Base-by-base conservation (phyloP, 2,797 vertebrate species). In the Denticeps clupeoides region DNA sequence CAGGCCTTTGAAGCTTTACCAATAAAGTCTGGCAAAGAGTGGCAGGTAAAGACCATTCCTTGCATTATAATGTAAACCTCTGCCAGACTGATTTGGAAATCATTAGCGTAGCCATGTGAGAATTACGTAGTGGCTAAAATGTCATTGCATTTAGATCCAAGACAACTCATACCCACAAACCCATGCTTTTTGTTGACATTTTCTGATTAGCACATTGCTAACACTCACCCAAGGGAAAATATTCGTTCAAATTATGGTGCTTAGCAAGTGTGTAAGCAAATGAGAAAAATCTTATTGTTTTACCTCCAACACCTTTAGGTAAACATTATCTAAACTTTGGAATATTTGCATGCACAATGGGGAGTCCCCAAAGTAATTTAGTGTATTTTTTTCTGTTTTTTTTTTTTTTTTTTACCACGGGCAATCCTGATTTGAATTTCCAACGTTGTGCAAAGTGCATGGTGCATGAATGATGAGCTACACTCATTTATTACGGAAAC, bases 401-500 rank as follows among this genome's bases (percentile, higher is more conserved):
- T n/a, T n/a, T n/a, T n/a, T n/a, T n/a, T n/a, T n/a, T 53, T 46
- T 56, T 53, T 44, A 58, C 52, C 46, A 42, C 4, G 35, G 58
- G 45, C 59, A 41, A 9, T 3, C 28, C 51, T 59, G 28, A 62
- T 68, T 59, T 67, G 59, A 72, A 67, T 67, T 63, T 60, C 33
- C 40, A 41, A 42, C 56, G 55, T 12, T 46, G 46, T 54, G 42
- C 41, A 26, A 19, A 1, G 22, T 51, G 55, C 41, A 47, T 31
- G 28, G 49, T 35, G 33, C 60, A 47, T 58, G 45, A 35, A 19
- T 47, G 45, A 48, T 49, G 51, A 8, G 35, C 31, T 12, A 5
- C 22, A 44, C 31, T 49, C 35, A 49, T 53, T 44, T 53, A 46
- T 59, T 59, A 46, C 25, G 25, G 9, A 38, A 41, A 49, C 41